Percentiles rank a stretch among this genome's conserved stretches.
Conservation (phyloP, 1,140 invertebrate genomes). For the Hyles vespertilio region DNA sequence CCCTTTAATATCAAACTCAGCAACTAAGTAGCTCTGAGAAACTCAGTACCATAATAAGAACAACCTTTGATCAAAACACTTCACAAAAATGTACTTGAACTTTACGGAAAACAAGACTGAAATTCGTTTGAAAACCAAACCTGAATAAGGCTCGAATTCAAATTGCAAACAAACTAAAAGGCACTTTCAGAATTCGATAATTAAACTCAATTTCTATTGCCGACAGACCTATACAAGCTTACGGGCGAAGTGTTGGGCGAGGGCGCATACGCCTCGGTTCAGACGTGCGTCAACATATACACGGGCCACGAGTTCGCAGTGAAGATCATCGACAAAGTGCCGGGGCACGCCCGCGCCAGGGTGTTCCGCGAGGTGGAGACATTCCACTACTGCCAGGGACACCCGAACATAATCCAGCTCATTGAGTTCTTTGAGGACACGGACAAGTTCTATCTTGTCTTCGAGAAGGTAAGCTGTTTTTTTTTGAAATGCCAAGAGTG, state of each 20-base stretch:
- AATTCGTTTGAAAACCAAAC: too few species aligned
- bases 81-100: too few species aligned
- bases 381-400: conserved; percentile 97
- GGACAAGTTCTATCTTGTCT: conserved; percentile 97
- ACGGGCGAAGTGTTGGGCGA: conserved; percentile 96
- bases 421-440: conserved; percentile 98
- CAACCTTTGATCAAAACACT: too few species aligned
- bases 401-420: conserved; percentile 97
- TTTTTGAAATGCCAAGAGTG: too few species aligned
- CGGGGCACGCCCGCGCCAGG: conserved; percentile 91
- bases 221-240: conserved; percentile 93
- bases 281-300: conserved; percentile 93
- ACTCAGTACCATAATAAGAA: too few species aligned
- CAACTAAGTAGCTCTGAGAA: too few species aligned
- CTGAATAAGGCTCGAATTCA: too few species aligned
- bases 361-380: conserved; percentile 99
- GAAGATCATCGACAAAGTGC: conserved; percentile 97
- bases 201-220: conserved; percentile 18
- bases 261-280: conserved; percentile 97
- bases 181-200: too few species aligned
- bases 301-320: conserved; percentile 96
- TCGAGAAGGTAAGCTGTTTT: conserved; percentile 86
- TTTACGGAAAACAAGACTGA: too few species aligned
- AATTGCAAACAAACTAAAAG: too few species aligned
- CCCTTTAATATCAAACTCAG: too few species aligned